These are phyloP conservation scores for Teleiodes luculella DNA, from an alignment of 2,888 invertebrate genomes.

Conservation along the genomic window DNA sequence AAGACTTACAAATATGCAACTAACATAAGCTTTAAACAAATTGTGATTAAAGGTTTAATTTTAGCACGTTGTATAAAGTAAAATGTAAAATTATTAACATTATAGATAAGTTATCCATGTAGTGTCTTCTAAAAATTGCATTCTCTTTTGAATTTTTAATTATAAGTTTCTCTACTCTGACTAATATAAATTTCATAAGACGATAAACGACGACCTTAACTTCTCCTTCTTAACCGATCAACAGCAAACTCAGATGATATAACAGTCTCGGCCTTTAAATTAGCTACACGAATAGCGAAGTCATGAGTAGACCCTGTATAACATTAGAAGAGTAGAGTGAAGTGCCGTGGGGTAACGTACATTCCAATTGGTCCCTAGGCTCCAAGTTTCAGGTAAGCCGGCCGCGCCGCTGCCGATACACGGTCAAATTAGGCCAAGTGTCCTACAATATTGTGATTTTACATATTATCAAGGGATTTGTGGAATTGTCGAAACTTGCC, in stretches of 20 bases:
- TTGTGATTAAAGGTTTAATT: too few species aligned
- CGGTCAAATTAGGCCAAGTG: constrained; percentile 52
- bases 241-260: too few species aligned
- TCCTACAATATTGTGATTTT: constrained; percentile 36
- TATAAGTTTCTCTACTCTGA: too few species aligned
- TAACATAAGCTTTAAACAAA: too few species aligned
- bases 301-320: not conserved
- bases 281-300: not conserved
- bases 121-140: too few species aligned
- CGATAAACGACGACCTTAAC: not conserved
- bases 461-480: constrained; percentile 12
- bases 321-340: constrained; percentile 1
- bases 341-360: constrained; percentile 47
- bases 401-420: constrained; percentile 41
- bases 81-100: too few species aligned
- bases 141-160: too few species aligned
- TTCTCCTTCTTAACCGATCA: not conserved
- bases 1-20: too few species aligned
- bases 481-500: too few species aligned
- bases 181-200: not conserved
- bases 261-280: too few species aligned
- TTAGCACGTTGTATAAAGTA: too few species aligned
- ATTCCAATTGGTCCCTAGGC: constrained; percentile 64
- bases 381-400: constrained; percentile 59
- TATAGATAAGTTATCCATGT: too few species aligned